Conservation (phyloP, 2,797 vertebrate genomes). For the Coregonus suidteri region DNA sequence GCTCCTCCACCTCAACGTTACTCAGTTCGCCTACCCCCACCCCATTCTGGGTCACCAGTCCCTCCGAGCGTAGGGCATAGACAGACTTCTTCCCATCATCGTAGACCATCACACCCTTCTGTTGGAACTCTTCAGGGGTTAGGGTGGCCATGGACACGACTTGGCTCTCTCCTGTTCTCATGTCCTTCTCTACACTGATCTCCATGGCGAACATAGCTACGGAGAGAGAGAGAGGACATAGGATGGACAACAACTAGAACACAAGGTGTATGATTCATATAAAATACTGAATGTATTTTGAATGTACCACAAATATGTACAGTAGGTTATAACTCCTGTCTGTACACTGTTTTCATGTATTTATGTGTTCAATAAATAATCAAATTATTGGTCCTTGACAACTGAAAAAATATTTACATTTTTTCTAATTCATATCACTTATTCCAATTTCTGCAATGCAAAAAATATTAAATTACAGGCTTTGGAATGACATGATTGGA, state of each 20-base stretch:
- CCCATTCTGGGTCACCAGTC: conserved; percentile 51
- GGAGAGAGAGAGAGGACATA: conserved; percentile 45
- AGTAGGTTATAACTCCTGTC: neutral
- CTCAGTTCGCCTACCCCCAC: conserved; percentile 76
- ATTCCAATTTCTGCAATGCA: conserved; percentile 8
- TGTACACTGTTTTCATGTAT: no score
- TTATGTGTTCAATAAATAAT: neutral
- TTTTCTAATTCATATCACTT: no score
- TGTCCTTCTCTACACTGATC: conserved; percentile 91
- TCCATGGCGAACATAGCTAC: conserved; percentile 92
- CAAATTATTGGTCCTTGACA: neutral
- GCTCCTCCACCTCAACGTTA: conserved; percentile 84
- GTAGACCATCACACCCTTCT: conserved; percentile 87
- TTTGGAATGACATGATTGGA: conserved; percentile 31
- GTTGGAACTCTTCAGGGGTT: conserved; percentile 78
- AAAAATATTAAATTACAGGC: conserved; percentile 32
- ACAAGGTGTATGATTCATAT: neutral
- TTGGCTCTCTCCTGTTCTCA: conserved; percentile 86
- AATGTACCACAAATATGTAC: neutral
- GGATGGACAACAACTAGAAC: conserved; percentile 12
- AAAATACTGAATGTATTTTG: neutral
- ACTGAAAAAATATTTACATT: neutral
- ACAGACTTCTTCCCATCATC: conserved; percentile 91
- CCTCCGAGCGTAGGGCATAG: conserved; percentile 77
- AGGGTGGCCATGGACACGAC: conserved; percentile 86